Evolutionary conservation across 1,140 invertebrate species (phyloP).

Genomic region (Pachyrhynchus sulphureomaculatus): DNA sequence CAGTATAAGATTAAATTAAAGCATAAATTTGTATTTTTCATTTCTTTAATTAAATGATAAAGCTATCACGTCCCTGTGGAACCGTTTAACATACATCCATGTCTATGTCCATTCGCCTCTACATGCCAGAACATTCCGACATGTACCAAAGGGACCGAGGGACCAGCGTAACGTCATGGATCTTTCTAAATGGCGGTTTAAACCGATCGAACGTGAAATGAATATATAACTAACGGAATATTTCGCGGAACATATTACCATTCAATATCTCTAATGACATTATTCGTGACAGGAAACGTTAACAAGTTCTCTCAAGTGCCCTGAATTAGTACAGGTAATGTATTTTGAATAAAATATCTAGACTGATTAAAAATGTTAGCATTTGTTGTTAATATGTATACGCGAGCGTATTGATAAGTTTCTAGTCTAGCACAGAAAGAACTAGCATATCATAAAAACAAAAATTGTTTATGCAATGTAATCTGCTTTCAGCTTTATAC

Average conservation of each 20-base stretch:
- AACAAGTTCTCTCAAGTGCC: slow-evolving; percentile 25
- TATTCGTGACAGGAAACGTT: slow-evolving; percentile 27
- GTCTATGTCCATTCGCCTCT: background rate
- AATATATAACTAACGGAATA: slow-evolving; percentile 17
- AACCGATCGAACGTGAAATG: slow-evolving; percentile 27
- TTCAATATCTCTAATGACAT: slow-evolving; percentile 29
- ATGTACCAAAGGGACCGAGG: slow-evolving; percentile 18
- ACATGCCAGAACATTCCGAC: slow-evolving; percentile 18
- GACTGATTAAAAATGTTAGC: too few species aligned
- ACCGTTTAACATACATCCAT: background rate
- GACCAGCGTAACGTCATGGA: slow-evolving; percentile 7
- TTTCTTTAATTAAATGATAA: too few species aligned
- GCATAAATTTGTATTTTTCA: too few species aligned
- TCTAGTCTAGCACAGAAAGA: too few species aligned
- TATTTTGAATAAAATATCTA: slow-evolving; percentile 1
- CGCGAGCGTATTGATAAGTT: too few species aligned
- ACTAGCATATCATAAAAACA: too few species aligned
- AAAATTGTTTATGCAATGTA: too few species aligned
- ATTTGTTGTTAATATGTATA: too few species aligned
- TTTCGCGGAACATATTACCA: slow-evolving; percentile 25
- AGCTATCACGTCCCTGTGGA: background rate
- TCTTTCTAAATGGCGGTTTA: slow-evolving; percentile 25
- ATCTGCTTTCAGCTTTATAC: too few species aligned
- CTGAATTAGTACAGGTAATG: slow-evolving; percentile 22
- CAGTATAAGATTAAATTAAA: too few species aligned